Evolutionary conservation across 1,140 invertebrate species (phyloP).

Genomic region (Bradysia coprophila): DNA sequence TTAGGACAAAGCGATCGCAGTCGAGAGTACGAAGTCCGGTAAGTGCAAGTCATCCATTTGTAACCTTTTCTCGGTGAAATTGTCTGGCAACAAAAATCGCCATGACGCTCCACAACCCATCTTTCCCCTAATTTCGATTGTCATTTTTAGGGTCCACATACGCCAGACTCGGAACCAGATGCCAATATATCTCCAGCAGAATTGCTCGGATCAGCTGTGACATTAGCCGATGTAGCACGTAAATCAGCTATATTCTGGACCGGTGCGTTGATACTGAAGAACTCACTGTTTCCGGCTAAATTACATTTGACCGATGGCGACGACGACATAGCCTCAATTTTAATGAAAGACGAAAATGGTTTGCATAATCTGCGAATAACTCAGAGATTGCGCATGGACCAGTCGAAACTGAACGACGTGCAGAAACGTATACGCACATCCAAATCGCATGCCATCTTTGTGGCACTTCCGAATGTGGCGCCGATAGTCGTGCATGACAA

Average conservation of each 20-base stretch:
- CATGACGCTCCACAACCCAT: too few relatives aligned
- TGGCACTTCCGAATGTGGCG: constrained; percentile 67
- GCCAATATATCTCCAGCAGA: constrained; percentile 51
- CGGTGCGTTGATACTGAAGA: constrained; percentile 87
- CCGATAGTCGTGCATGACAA: constrained; percentile 54
- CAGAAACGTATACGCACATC: constrained; percentile 76
- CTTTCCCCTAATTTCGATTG: too few relatives aligned
- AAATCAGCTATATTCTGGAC: constrained; percentile 80
- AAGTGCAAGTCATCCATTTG: too few relatives aligned
- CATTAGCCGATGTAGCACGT: constrained; percentile 58
- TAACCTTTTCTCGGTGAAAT: too few relatives aligned
- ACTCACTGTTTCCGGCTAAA: constrained; percentile 85
- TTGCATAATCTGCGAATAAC: constrained; percentile 83
- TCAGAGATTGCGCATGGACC: constrained; percentile 82
- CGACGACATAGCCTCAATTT: constrained; percentile 72
- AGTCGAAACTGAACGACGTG: constrained; percentile 88
- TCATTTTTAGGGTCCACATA: constrained; percentile 43
- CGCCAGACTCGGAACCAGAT: constrained; percentile 60
- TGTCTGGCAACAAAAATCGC: too few relatives aligned
- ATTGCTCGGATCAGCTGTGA: constrained; percentile 50
- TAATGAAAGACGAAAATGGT: constrained; percentile 83
- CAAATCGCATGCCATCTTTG: constrained; percentile 72
- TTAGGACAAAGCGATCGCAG: too few relatives aligned
- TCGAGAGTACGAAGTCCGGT: too few relatives aligned
- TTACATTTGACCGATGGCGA: constrained; percentile 91